A percentile compares a stretch with the other conserved stretches of the same genome.
These are phyloP conservation scores for Argyra leucocephala DNA, from an alignment of 2,888 invertebrate genomes.

Conservation along the genomic window DNA sequence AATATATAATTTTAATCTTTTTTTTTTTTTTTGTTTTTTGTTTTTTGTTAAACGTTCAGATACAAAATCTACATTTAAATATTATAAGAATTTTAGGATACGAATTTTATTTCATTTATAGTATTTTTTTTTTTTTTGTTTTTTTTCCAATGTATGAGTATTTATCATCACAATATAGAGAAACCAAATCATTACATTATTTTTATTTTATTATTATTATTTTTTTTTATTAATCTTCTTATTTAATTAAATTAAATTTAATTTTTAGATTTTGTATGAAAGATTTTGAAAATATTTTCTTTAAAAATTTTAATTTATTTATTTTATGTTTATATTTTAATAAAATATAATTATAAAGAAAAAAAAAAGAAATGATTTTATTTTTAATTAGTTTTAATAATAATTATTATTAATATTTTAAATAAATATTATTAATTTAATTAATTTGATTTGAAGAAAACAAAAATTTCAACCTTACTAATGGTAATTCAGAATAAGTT, in stretches of 20 bases:
- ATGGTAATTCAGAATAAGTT: no score
- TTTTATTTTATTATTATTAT: neutral
- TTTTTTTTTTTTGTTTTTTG: neutral
- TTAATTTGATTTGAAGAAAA: no score
- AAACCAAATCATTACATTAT: slow-evolving; percentile 1
- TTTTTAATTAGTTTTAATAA: no score
- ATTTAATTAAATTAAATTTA: neutral
- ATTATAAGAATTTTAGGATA: neutral
- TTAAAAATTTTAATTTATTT: no score
- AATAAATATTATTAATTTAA: no score
- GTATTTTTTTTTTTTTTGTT: neutral
- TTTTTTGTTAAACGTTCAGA: neutral
- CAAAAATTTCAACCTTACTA: no score
- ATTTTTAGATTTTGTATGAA: neutral
- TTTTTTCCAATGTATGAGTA: neutral
- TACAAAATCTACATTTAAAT: slow-evolving; percentile 5
- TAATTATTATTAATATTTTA: no score
- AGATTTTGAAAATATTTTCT: no score
- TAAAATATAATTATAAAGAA: no score
- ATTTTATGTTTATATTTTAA: no score
- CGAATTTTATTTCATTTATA: neutral
- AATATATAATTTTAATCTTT: neutral
- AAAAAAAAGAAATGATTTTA: no score
- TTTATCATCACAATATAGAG: slow-evolving; percentile 6
- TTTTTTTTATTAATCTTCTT: neutral